phyloP scores from a whole-genome alignment of 2,888 invertebrate genomes.

The Torymus auratus region DNA sequence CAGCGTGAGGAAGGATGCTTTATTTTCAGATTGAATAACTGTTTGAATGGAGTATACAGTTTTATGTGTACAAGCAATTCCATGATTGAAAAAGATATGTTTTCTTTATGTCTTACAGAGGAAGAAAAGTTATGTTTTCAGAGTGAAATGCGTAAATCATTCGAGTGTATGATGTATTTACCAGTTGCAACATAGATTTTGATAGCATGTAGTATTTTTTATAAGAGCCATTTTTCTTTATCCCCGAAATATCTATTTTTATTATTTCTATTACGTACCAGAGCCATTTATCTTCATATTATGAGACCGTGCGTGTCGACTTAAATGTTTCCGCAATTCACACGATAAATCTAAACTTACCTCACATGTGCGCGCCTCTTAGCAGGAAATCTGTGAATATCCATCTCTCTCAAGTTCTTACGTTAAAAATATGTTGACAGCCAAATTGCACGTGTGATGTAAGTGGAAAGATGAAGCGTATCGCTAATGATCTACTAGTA shows the following conservation, averaged over 20 bases:
- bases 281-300: conserved; percentile 6
- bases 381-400: conserved; percentile 16
- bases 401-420: neutral
- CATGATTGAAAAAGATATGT: too few relatives aligned
- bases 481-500: too few relatives aligned
- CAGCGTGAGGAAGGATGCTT: neutral
- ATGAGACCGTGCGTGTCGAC: neutral
- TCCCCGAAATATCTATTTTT: too few relatives aligned
- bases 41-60: too few relatives aligned
- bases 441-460: conserved; percentile 24
- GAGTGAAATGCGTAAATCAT: too few relatives aligned
- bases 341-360: conserved; percentile 24
- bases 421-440: neutral
- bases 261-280: too few relatives aligned
- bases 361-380: conserved; percentile 11
- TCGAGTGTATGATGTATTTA: neutral
- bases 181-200: neutral
- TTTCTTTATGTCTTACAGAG: too few relatives aligned
- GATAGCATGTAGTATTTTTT: too few relatives aligned
- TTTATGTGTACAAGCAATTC: too few relatives aligned
- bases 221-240: too few relatives aligned
- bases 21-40: too few relatives aligned
- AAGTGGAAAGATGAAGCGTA: neutral
- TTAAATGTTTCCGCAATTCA: conserved; percentile 21
- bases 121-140: too few relatives aligned